Conservation (phyloP, 2,888 invertebrate genomes). For the Oxycera nigricornis region DNA sequence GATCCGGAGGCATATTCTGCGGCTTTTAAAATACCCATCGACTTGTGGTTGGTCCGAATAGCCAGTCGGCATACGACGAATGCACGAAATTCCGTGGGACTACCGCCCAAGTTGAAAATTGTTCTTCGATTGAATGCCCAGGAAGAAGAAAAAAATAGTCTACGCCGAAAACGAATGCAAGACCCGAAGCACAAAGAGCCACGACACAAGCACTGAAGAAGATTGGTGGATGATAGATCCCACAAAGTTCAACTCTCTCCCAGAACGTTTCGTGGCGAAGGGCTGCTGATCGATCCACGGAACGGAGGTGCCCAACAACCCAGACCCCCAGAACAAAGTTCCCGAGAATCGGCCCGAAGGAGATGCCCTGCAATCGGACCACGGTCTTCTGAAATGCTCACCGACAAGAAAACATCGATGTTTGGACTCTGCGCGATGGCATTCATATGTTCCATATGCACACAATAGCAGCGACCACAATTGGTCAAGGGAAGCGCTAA, state of each 20-base stretch:
- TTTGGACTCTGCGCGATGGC: slow-evolving; percentile 19
- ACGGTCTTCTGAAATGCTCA: background rate
- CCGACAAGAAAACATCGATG: slow-evolving; percentile 1
- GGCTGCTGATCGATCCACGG: background rate
- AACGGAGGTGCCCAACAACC: background rate
- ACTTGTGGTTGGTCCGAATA: slow-evolving; percentile 34
- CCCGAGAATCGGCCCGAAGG: background rate
- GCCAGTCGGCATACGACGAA: slow-evolving; percentile 29
- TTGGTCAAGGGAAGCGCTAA: slow-evolving; percentile 43
- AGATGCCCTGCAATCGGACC: no score
- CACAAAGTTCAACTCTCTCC: background rate
- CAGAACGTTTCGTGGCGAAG: background rate
- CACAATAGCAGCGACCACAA: slow-evolving; percentile 33
- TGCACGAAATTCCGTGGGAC: slow-evolving; percentile 47
- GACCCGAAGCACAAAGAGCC: background rate
- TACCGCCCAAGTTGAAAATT: slow-evolving; percentile 49
- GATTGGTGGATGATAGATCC: background rate
- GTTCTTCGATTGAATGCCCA: slow-evolving; percentile 39
- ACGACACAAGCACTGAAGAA: background rate
- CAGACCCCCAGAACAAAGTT: background rate
- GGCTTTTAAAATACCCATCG: slow-evolving; percentile 25
- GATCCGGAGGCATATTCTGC: slow-evolving; percentile 33
- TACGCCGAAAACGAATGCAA: slow-evolving; percentile 18
- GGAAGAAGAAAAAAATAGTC: background rate
- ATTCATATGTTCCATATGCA: background rate